phyloP scores from a whole-genome alignment of 2,113 vertebrate genomes.

The rabbit (Oryctolagus cuniculus) region mOryCun1.1 NC_091440.1:11714501-11715000 shows the following conservation, averaged over 20 bases:
- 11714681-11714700: not conserved
- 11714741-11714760: not conserved
- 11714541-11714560: constrained; percentile 25
- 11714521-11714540: constrained; percentile 62
- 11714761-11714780: not conserved
- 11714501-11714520: constrained; percentile 61
- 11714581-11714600: not conserved
- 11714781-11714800: not conserved
- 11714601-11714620: not conserved
- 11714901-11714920: too few relatives aligned
- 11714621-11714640: not conserved
- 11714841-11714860: not conserved
- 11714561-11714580: not conserved
- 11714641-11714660: not conserved
- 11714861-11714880: too few relatives aligned
- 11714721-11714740: not conserved
- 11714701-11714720: not conserved
- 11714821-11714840: not conserved
- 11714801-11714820: not conserved
- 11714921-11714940: not conserved
- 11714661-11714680: not conserved
- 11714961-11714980: not conserved
- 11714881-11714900: too few relatives aligned
- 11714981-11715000: too few relatives aligned
- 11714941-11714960: not conserved